phyloP scores from a whole-genome alignment of 2,113 vertebrate genomes.

The Oreamnos americanus region DNA sequence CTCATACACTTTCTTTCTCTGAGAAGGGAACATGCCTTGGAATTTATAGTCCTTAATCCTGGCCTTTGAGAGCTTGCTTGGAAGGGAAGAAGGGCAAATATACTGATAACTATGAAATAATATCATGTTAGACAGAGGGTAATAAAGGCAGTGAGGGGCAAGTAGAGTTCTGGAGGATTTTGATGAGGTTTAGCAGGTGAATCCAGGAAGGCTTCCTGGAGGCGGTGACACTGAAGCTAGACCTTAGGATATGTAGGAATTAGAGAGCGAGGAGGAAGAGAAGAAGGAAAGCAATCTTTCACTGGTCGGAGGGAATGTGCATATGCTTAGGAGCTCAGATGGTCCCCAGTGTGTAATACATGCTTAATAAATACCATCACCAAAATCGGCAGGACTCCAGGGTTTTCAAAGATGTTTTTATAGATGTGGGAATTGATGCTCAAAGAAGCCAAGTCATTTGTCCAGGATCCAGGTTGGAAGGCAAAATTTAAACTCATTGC shows the following conservation, averaged over 20 bases:
- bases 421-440: background rate
- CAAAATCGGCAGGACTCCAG: background rate
- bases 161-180: background rate
- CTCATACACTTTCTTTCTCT: fast-evolving
- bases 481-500: background rate
- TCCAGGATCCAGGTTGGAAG: background rate
- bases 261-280: background rate
- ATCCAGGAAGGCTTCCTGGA: background rate
- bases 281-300: background rate
- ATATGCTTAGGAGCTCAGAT: no score
- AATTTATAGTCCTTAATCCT: background rate
- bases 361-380: background rate
- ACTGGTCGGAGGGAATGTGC: background rate
- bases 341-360: background rate
- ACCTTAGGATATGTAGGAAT: background rate
- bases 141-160: background rate
- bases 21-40: background rate
- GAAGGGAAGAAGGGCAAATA: background rate
- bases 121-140: background rate
- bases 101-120: background rate
- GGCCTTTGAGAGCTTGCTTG: background rate
- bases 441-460: background rate
- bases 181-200: background rate
- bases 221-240: background rate
- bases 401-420: background rate